phyloP scores from a whole-genome alignment of 2,888 invertebrate species.

The Drosophila picticornis region DNA sequence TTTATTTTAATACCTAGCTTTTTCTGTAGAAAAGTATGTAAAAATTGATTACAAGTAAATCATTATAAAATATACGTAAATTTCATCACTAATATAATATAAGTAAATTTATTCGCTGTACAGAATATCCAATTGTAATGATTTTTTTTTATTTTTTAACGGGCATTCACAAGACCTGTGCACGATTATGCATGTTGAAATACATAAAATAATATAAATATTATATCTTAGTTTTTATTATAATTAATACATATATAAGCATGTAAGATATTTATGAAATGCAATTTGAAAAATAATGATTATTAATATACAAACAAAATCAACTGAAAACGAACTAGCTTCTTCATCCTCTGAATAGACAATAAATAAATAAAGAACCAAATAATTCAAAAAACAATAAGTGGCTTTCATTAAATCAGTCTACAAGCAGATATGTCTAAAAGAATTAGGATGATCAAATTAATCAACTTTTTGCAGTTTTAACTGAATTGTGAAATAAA shows the following conservation, averaged over 20 bases:
- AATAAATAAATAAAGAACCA: slow-evolving; percentile 2
- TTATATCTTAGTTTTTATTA: slow-evolving; percentile 53
- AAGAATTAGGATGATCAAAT: neutral
- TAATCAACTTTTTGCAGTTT: neutral
- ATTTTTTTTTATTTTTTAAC: neutral
- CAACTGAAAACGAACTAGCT: slow-evolving; percentile 8
- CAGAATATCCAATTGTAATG: neutral
- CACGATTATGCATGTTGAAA: neutral
- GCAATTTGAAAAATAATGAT: slow-evolving; percentile 69
- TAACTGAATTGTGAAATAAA: neutral
- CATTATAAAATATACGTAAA: neutral
- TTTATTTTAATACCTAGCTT: neutral
- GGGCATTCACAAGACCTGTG: neutral
- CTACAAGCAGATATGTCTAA: neutral
- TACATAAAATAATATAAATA: slow-evolving; percentile 4
- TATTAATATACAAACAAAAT: slow-evolving; percentile 41
- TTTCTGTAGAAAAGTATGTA: too few relatives aligned
- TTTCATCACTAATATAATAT: neutral
- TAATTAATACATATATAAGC: slow-evolving; percentile 65
- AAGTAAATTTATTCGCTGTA: neutral
- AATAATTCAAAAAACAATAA: neutral
- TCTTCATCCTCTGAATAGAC: slow-evolving; percentile 16
- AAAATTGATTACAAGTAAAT: neutral
- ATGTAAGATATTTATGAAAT: slow-evolving; percentile 74
- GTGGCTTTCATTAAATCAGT: neutral